Evolutionary conservation across 2,888 invertebrate genomes (phyloP).

Genomic region (Opisthograptis luteolata): DNA sequence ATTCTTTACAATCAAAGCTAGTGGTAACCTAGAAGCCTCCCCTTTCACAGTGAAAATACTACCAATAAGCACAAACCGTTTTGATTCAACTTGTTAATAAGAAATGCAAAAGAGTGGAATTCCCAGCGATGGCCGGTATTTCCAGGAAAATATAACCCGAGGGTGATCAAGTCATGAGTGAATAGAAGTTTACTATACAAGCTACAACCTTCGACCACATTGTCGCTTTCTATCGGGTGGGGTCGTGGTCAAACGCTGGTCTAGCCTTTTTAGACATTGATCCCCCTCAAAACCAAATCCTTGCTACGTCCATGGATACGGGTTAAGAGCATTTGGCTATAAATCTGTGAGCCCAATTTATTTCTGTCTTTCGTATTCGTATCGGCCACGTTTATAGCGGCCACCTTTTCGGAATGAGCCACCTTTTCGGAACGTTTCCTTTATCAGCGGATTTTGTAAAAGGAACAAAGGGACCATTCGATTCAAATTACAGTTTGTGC

Average conservation of each 20-base stretch:
- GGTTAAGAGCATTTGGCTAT: constrained; percentile 81
- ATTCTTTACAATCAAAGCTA: too few species aligned
- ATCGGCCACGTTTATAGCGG: constrained; percentile 64
- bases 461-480: constrained; percentile 67
- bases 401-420: constrained; percentile 59
- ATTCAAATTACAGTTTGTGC: constrained; percentile 62
- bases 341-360: constrained; percentile 78
- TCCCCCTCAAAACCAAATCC: neutral
- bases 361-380: constrained; percentile 65
- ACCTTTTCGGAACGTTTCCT: constrained; percentile 51
- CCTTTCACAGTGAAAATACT: too few species aligned
- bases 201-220: too few species aligned
- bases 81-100: too few species aligned
- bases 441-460: constrained; percentile 61
- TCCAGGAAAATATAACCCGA: too few species aligned
- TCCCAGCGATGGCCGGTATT: too few species aligned
- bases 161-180: too few species aligned
- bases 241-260: too few species aligned
- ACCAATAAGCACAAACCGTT: too few species aligned
- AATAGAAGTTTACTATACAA: too few species aligned
- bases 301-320: constrained; percentile 42
- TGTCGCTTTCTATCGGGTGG: neutral
- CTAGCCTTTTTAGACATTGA: constrained; percentile 13
- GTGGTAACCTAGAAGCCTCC: too few species aligned
- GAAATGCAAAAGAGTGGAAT: too few species aligned